Evolutionary conservation across 2,888 invertebrate species (phyloP).

Genomic region (Pandemis cinnamomeana): DNA sequence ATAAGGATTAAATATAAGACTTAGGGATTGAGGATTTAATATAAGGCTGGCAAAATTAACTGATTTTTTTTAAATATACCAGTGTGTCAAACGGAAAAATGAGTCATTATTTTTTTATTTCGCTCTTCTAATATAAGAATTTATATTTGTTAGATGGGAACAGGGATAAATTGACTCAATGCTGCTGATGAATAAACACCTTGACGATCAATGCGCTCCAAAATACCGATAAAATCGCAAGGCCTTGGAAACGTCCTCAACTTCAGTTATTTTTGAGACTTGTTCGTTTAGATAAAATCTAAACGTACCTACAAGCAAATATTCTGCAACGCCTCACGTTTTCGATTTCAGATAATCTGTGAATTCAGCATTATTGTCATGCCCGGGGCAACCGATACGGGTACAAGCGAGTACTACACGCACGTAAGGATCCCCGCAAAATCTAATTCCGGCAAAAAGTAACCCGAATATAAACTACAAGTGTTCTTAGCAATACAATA

Average conservation of each 20-base stretch:
- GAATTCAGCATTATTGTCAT: slow-evolving; percentile 27
- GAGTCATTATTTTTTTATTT: not conserved
- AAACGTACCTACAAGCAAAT: not conserved
- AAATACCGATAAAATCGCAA: not conserved
- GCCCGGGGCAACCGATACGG: slow-evolving; percentile 17
- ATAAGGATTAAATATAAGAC: too few relatives aligned
- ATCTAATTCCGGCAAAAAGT: slow-evolving; percentile 29
- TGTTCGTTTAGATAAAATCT: not conserved
- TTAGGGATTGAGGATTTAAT: too few relatives aligned
- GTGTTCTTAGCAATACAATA: slow-evolving; percentile 35
- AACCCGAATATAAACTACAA: slow-evolving; percentile 33
- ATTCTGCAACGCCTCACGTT: slow-evolving; percentile 10
- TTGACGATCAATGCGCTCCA: not conserved
- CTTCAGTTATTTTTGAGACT: slow-evolving; percentile 4
- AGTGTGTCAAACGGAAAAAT: too few relatives aligned
- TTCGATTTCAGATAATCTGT: slow-evolving; percentile 29
- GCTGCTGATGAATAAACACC: not conserved
- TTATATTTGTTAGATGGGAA: not conserved
- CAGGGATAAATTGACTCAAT: not conserved
- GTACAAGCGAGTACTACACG: not conserved
- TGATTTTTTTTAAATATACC: too few relatives aligned
- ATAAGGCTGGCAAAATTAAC: too few relatives aligned
- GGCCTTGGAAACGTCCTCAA: not conserved
- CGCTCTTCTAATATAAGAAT: not conserved
- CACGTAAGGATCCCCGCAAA: slow-evolving; percentile 25